Evolutionary conservation across 2,113 vertebrate genomes (phyloP).

Genomic region (Tursiops truncatus): DNA sequence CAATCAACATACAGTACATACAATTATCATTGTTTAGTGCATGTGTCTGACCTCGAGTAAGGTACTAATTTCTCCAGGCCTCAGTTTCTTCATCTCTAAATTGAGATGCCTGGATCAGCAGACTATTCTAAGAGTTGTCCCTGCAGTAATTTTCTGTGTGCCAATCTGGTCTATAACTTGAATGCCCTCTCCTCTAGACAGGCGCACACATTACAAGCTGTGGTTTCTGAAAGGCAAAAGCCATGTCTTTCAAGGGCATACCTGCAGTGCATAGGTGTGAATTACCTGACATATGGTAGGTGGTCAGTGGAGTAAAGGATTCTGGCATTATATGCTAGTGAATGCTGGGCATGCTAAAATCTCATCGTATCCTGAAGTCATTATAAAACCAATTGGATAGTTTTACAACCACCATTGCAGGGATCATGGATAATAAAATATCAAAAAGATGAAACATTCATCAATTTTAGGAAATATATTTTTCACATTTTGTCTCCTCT

Average conservation of each 20-base stretch:
- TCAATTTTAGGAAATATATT: not conserved
- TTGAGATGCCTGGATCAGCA: not conserved
- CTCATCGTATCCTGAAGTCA: not conserved
- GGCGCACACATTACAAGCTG: not conserved
- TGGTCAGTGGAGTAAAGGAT: not conserved
- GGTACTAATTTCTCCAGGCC: not conserved
- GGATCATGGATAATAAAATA: not conserved
- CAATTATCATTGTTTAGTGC: not conserved
- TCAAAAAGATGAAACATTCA: not conserved
- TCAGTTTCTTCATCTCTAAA: not conserved
- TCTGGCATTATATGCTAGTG: not conserved
- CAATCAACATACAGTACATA: not conserved
- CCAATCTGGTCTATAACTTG: not conserved
- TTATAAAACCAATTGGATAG: not conserved
- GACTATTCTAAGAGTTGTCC: not conserved
- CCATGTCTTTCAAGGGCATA: not conserved
- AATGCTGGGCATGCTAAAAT: not conserved
- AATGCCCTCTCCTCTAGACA: not conserved
- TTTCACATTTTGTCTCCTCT: constrained; percentile 20
- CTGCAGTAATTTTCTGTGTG: not conserved
- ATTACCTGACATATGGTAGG: not conserved
- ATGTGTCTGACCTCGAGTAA: not conserved
- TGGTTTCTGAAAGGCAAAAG: not conserved
- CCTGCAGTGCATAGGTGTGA: not conserved
- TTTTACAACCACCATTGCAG: not conserved